phyloP scores from a whole-genome alignment of 2,797 vertebrate genomes.

The Sebastes oblongus region DNA sequence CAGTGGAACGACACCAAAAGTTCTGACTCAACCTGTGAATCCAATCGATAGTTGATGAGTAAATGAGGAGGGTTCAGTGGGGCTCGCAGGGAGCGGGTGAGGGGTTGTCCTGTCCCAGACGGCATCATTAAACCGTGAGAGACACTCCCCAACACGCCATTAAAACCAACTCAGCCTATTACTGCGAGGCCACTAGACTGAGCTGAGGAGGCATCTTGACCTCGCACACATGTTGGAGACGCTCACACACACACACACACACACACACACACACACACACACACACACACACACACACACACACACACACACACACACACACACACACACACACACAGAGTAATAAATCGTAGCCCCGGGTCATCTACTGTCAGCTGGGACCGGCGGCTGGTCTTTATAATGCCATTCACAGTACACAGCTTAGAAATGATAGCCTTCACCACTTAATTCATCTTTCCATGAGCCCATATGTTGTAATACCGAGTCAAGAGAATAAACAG shows the following conservation, averaged over 20 bases:
- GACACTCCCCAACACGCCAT: slow-evolving; percentile 57
- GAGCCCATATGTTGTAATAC: neutral
- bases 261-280: neutral
- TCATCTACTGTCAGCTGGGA: slow-evolving; percentile 49
- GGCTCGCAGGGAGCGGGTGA: neutral
- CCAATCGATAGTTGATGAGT: slow-evolving; percentile 58
- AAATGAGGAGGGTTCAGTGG: slow-evolving; percentile 30
- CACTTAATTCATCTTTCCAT: slow-evolving; percentile 4
- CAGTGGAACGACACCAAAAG: neutral
- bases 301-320: neutral
- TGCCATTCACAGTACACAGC: slow-evolving; percentile 24
- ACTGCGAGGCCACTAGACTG: slow-evolving; percentile 57
- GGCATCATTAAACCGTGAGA: slow-evolving; percentile 68
- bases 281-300: neutral
- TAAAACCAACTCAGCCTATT: slow-evolving; percentile 64
- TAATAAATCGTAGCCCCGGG: slow-evolving; percentile 52
- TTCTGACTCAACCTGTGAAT: slow-evolving; percentile 14
- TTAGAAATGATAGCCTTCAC: slow-evolving; percentile 25
- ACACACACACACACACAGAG: neutral
- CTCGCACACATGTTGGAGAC: slow-evolving; percentile 27
- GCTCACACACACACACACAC: neutral
- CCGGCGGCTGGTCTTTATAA: slow-evolving; percentile 41
- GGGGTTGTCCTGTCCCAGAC: slow-evolving; percentile 50
- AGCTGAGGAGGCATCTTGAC: slow-evolving; percentile 58
- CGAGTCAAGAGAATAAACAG: neutral